phyloP scores from a whole-genome alignment of 2,113 vertebrate species.

The Tyrannus savana region DNA sequence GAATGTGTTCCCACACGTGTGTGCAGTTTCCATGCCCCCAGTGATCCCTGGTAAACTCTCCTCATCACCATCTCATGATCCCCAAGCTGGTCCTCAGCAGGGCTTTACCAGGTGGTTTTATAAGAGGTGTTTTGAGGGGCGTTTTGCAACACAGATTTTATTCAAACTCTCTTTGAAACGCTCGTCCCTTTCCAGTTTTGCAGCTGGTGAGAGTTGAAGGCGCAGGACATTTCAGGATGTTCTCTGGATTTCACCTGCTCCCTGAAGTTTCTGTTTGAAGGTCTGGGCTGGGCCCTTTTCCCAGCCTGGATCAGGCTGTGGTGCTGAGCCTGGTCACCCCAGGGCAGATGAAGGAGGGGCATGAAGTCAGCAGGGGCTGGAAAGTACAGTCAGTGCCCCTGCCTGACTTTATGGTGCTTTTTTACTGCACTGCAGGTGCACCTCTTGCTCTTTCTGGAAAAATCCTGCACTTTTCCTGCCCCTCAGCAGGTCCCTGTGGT shows the following conservation, averaged over 20 bases:
- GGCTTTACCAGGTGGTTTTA: neutral
- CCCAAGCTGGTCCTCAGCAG: neutral
- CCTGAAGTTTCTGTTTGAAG: neutral
- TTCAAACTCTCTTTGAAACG: neutral
- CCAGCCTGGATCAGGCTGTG: neutral
- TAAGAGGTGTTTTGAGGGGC: neutral
- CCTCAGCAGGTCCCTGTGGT: neutral
- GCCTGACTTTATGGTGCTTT: neutral
- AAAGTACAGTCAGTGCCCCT: neutral
- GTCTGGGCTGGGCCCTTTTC: neutral
- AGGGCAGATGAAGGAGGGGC: neutral
- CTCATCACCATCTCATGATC: neutral
- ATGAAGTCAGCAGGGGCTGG: neutral
- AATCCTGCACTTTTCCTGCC: too few relatives aligned
- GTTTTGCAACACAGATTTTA: neutral
- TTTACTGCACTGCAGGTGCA: rapidly evolving
- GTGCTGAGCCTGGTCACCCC: neutral
- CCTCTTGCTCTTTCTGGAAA: neutral
- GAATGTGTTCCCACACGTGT: rapidly evolving
- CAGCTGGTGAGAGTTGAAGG: rapidly evolving
- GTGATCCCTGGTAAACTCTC: neutral
- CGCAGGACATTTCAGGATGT: neutral
- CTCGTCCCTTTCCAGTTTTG: neutral
- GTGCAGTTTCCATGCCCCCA: neutral
- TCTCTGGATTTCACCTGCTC: neutral